A percentile compares a stretch with the other conserved stretches of the same genome.
Conservation (phyloP, 2,113 vertebrate species). For the Pteruthius melanotis region DNA sequence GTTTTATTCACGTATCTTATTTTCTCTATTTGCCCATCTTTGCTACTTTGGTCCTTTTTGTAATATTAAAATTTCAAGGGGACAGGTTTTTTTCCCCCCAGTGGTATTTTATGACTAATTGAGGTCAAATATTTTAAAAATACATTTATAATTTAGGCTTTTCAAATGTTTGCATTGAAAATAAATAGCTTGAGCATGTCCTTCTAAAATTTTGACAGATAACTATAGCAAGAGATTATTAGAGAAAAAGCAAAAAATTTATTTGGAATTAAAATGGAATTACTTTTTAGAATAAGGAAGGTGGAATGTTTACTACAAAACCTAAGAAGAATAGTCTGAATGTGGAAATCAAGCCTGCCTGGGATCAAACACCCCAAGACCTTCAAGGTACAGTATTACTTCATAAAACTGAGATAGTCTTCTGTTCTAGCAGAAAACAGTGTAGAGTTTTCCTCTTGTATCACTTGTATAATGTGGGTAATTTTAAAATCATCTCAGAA, state of each 20-base stretch:
- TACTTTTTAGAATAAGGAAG: conserved; percentile 59
- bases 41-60: neutral
- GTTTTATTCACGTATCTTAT: neutral
- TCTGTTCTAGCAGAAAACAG: neutral
- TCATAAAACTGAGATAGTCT: neutral
- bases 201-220: neutral
- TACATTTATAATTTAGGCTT: neutral
- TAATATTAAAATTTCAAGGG: neutral
- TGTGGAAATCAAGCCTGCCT: conserved; percentile 48
- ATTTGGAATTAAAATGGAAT: neutral
- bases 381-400: conserved; percentile 61
- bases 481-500: neutral
- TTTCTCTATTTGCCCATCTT: neutral
- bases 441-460: neutral
- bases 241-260: neutral
- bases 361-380: conserved; percentile 49
- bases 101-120: neutral
- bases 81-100: neutral
- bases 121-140: neutral
- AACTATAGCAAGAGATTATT: neutral
- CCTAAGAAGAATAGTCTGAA: conserved; percentile 55
- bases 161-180: neutral
- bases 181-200: neutral
- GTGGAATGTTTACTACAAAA: conserved; percentile 21
- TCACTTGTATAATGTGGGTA: neutral